Base-by-base conservation (phyloP, 2,888 invertebrate species). In the Magallana nippona region DNA sequence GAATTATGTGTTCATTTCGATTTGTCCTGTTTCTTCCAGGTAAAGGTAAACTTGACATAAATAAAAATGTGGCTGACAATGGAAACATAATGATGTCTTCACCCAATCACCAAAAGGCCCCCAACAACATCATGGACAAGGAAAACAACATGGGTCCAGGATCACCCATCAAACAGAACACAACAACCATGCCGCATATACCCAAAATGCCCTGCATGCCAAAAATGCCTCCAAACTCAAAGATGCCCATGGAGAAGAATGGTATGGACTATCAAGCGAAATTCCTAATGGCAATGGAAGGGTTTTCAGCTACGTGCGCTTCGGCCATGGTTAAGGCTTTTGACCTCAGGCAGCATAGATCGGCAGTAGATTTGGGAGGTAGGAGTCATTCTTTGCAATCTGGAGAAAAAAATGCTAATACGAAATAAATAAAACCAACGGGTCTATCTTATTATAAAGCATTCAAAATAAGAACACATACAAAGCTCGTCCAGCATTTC, bases 321-420 rank as follows among this genome's bases (percentile, higher is more conserved):
- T 87, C 87, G 1, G 87, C 84, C n/a, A 84, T 91, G 1, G 86
- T 89, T 44, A 84, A 82, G 57, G 90, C 91, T 0, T 90, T 91
- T 83, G 91, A 92, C 83, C 89, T 92, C 57, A 88, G 85, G n/a
- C 86, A 84, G 17, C 91, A 90, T 85, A 86, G 88, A 62, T 88
- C 87, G 13, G 89, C 89, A 10, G 88, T 89, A 22, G 92, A 92
- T 84, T 88, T 92, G 17, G 92, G 92, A 86, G 92, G 92, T 92
- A 87, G 17, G n/a, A n/a, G 85, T 19, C 13, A 15, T 71, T 71
- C 19, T 60, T 60, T 60, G 8, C 15, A 44, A 8, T 44, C 8
- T 44, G 44, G 44, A 44, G 44, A 5, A 44, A 44, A 44, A 44
- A 44, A 44, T 44, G 44, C 44, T 8, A 8, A 10, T 44, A 5